Base-by-base conservation (phyloP, 2,888 invertebrate genomes). In the Drosophila percnosoma region DNA sequence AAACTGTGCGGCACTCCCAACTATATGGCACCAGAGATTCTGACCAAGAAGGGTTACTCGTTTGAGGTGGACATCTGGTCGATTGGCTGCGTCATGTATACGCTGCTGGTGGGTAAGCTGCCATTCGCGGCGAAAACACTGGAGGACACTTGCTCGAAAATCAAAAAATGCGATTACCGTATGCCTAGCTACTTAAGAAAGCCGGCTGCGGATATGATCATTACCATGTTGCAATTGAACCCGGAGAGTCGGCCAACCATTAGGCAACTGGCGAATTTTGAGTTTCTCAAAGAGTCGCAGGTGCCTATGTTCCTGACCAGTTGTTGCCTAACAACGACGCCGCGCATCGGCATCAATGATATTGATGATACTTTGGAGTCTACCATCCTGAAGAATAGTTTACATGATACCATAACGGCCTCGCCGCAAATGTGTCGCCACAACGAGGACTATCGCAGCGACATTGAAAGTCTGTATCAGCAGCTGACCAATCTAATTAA, bases 31-130 rank as follows among this genome's bases (percentile, higher is more conserved):
- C 99, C 99, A 0, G 99, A 99, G 93, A 98, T 99, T 89, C 94
- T 99, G 85, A 97, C 96, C 54, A 99, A 99, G 93, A 97, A 97
- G 92, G 99, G 99, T 0, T 99, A 99, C 93, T 99, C 99, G 48
- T 99, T 96, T 92, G 99, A 99, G 94, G 99, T 99, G 11, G 99
- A 99, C 93, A 96, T 99, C 77, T 99, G 99, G 99, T 99, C 99
- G 36, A 95, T 99, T 90, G 99, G 99, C n/a, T 99, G 98, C 93
- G 99, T 99, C 85, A 96, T 99, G 98, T 99, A 98, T 93, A 99
- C 99, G 0, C 94, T 99, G 80, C 94, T 99, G 8, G 97, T 99
- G 61, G 99, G 99, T 21, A 97, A 97, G 90, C 99, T 99, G 27
- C 99, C 99, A 5, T 99, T 99, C 93, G 99, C 99, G 94, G 99